A percentile compares a stretch with the other conserved stretches of the same genome.
phyloP scores from a whole-genome alignment of 2,113 vertebrate genomes.

The Ariopsis seemanni region DNA sequence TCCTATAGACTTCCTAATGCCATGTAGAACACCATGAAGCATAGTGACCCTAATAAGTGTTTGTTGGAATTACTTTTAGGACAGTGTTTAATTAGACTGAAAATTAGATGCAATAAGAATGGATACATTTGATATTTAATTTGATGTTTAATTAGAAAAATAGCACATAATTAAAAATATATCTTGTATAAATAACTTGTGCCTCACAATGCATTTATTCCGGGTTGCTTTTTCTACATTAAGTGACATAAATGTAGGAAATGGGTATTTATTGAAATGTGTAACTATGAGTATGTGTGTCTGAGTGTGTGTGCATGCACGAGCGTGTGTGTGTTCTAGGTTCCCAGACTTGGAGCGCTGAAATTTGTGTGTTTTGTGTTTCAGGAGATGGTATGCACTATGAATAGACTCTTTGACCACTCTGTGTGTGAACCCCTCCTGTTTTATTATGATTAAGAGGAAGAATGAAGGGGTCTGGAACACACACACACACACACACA shows the following conservation, averaged over 20 bases:
- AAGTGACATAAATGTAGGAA: neutral
- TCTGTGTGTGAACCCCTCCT: conserved; percentile 46
- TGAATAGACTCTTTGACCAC: conserved; percentile 62
- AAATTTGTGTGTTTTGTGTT: conserved; percentile 44
- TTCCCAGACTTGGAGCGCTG: conserved; percentile 34
- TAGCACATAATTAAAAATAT: neutral
- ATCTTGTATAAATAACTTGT: neutral
- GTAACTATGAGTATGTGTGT: neutral
- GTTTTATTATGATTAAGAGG: conserved; percentile 64
- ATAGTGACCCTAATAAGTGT: neutral
- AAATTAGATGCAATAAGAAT: neutral
- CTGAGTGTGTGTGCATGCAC: neutral
- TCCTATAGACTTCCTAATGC: neutral
- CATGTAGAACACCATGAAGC: neutral
- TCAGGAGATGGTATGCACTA: conserved; percentile 31
- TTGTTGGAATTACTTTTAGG: neutral
- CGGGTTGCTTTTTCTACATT: neutral
- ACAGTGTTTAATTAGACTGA: neutral
- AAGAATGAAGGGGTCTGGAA: conserved; percentile 43
- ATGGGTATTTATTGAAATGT: neutral
- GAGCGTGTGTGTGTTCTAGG: neutral
- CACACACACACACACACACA: neutral
- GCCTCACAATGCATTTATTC: neutral
- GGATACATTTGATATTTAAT: neutral
- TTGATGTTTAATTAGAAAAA: neutral